A percentile compares a stretch with the other conserved stretches of the same genome.
These are phyloP conservation scores for Adelphocoris suturalis DNA, from an alignment of 2,888 invertebrate genomes.

Conservation along the genomic window DNA sequence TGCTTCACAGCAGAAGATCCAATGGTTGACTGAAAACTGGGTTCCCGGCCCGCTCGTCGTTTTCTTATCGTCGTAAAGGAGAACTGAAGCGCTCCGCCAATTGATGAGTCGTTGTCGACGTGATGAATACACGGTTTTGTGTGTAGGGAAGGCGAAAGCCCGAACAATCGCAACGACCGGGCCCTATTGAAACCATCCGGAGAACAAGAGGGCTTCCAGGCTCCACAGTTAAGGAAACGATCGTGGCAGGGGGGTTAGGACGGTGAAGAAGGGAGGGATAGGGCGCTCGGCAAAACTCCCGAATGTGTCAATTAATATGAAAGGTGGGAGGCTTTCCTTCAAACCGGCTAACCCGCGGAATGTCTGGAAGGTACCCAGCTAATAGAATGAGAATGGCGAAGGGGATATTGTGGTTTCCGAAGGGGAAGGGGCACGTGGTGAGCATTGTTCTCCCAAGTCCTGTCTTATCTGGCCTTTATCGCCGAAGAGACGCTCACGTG, in stretches of 20 bases:
- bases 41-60: background rate
- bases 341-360: constrained; percentile 19
- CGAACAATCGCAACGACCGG: constrained; percentile 22
- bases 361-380: constrained; percentile 12
- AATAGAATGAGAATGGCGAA: constrained; percentile 28
- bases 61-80: constrained; percentile 30
- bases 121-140: constrained; percentile 62
- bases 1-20: background rate
- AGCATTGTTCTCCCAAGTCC: constrained; percentile 8
- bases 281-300: constrained; percentile 38
- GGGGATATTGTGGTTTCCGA: constrained; percentile 37
- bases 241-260: background rate
- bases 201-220: constrained; percentile 48
- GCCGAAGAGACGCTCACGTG: background rate
- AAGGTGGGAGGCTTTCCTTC: constrained; percentile 41
- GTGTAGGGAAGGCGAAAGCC: background rate
- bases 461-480: constrained; percentile 45
- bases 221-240: constrained; percentile 2
- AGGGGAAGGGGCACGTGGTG: background rate
- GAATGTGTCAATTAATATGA: constrained; percentile 64
- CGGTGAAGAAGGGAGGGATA: background rate
- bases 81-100: constrained; percentile 42
- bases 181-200: constrained; percentile 30
- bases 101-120: constrained; percentile 62
- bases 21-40: constrained; percentile 16